These are phyloP conservation scores for Stratiolaelaps scimitus DNA, from an alignment of 1,140 invertebrate genomes.

Conservation along the genomic window DNA sequence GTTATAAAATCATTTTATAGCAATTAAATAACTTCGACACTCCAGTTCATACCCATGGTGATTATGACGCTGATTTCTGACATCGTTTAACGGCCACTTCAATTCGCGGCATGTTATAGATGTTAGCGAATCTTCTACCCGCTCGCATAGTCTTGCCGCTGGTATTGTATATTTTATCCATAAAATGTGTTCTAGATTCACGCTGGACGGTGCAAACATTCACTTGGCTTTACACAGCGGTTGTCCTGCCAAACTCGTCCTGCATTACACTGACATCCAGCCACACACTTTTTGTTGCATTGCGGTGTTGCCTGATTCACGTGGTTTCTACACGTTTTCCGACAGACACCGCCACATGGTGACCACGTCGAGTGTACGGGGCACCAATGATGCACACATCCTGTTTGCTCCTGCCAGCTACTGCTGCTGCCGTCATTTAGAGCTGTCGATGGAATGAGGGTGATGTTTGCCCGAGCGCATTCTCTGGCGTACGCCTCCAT, in stretches of 20 bases:
- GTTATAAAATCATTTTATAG: no score
- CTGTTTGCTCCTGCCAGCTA: constrained; percentile 51
- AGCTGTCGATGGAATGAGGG: constrained; percentile 32
- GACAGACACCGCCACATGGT: constrained; percentile 39
- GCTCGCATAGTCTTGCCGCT: no score
- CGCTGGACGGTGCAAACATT: constrained; percentile 33
- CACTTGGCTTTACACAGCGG: constrained; percentile 38
- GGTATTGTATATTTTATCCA: no score
- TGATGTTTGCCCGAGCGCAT: constrained; percentile 57
- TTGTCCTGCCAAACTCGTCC: constrained; percentile 40
- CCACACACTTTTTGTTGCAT: constrained; percentile 39
- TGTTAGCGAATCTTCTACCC: no score
- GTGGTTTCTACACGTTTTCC: constrained; percentile 39
- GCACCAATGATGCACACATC: constrained; percentile 43
- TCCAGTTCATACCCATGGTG: no score
- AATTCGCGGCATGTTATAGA: no score
- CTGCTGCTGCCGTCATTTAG: neutral
- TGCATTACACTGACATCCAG: constrained; percentile 40
- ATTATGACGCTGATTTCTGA: no score
- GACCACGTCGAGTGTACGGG: constrained; percentile 38
- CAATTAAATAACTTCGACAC: no score
- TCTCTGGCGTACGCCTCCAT: constrained; percentile 73
- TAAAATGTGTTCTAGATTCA: no score
- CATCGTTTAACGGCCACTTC: no score
- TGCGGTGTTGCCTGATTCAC: constrained; percentile 34